phyloP scores from a whole-genome alignment of 1,140 invertebrate genomes.

The Diuraphis noxia region DNA sequence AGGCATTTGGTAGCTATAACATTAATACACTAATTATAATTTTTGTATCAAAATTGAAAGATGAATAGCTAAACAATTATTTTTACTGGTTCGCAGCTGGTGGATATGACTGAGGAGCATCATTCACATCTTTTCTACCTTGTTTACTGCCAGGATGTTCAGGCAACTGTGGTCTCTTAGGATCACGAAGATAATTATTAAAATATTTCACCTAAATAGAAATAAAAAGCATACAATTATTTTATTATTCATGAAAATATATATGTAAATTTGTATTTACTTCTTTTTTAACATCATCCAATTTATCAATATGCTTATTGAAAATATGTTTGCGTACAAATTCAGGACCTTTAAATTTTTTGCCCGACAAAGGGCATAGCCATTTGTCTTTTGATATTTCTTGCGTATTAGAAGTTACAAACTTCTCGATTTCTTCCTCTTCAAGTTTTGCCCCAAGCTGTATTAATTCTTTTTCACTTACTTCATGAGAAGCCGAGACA shows the following conservation, averaged over 20 bases:
- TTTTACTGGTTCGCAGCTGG: slow-evolving; percentile 38
- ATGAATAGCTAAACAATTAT: not conserved
- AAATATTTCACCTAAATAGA: slow-evolving; percentile 80
- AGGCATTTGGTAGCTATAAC: slow-evolving; percentile 39
- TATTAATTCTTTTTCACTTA: slow-evolving; percentile 79
- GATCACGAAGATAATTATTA: slow-evolving; percentile 96
- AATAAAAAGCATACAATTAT: slow-evolving; percentile 11
- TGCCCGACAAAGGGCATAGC: slow-evolving; percentile 96
- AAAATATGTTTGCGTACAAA: slow-evolving; percentile 99
- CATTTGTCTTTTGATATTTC: slow-evolving; percentile 97
- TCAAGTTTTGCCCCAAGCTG: slow-evolving; percentile 87
- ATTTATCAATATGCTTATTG: slow-evolving; percentile 95
- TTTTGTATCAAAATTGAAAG: not conserved
- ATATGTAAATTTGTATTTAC: slow-evolving; percentile 60
- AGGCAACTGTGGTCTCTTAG: slow-evolving; percentile 90
- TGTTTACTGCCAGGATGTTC: slow-evolving; percentile 77
- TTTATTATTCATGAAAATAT: not conserved
- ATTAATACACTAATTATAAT: not conserved
- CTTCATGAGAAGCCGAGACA: slow-evolving; percentile 66
- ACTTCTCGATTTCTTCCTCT: slow-evolving; percentile 91
- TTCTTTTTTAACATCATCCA: slow-evolving; percentile 95
- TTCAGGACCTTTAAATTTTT: slow-evolving; percentile 99
- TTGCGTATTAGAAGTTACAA: slow-evolving; percentile 90
- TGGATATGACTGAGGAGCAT: slow-evolving; percentile 46
- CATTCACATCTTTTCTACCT: slow-evolving; percentile 59